Percentiles rank a stretch among this genome's conserved stretches.
These are phyloP conservation scores for Lasiommata megera DNA, from an alignment of 2,888 invertebrate genomes.

Conservation along the genomic window DNA sequence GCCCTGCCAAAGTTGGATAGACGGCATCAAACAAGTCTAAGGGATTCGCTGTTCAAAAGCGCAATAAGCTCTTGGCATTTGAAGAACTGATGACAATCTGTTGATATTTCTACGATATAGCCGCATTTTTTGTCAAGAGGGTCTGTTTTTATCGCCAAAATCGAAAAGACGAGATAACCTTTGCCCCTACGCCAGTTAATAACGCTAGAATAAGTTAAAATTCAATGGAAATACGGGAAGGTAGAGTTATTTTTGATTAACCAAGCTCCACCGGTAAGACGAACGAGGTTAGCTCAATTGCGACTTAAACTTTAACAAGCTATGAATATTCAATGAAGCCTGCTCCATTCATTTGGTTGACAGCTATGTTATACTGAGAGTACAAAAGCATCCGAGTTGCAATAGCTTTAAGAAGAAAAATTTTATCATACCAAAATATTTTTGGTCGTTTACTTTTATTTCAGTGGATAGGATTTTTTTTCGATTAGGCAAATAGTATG, in stretches of 20 bases:
- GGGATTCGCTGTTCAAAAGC: too few relatives aligned
- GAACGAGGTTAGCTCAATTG: slow-evolving; percentile 22
- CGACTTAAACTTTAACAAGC: slow-evolving; percentile 31
- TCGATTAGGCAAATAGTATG: too few relatives aligned
- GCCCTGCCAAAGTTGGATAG: too few relatives aligned
- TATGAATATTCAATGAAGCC: slow-evolving; percentile 34
- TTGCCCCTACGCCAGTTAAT: background rate
- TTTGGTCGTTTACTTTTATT: too few relatives aligned
- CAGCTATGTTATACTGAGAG: slow-evolving; percentile 15
- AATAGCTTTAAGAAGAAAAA: background rate
- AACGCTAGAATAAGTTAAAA: slow-evolving; percentile 1
- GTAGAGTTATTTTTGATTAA: background rate
- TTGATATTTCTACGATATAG: too few relatives aligned
- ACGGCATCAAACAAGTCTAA: too few relatives aligned
- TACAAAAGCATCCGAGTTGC: background rate
- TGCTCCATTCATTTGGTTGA: slow-evolving; percentile 24
- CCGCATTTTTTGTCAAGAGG: too few relatives aligned
- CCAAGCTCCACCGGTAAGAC: background rate
- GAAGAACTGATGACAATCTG: too few relatives aligned
- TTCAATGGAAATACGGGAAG: background rate
- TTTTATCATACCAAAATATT: background rate
- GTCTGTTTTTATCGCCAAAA: too few relatives aligned
- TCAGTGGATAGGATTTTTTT: too few relatives aligned
- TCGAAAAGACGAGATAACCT: too few relatives aligned
- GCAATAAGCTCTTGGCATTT: too few relatives aligned